Evolutionary conservation across 2,888 invertebrate genomes (phyloP).

Genomic region (Drosophila falleni): DNA sequence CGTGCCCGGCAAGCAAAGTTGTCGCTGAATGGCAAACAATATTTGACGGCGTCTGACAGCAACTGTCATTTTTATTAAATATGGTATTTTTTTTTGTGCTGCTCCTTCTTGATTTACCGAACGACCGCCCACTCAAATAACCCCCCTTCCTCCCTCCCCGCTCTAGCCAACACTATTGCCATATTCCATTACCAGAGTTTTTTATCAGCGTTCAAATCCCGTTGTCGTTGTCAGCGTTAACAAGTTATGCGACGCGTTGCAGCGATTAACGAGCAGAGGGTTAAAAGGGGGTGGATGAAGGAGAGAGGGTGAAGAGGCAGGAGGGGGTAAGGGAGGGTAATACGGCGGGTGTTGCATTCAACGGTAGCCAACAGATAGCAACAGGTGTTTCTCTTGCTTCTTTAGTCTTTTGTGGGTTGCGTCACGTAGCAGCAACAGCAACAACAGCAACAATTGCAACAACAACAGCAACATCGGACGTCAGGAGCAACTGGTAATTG

Average conservation of each 20-base stretch:
- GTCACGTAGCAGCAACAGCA: constrained; percentile 61
- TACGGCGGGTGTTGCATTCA: constrained; percentile 23
- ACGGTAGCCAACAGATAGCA: constrained; percentile 59
- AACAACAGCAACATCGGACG: constrained; percentile 27
- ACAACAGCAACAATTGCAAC: constrained; percentile 25
- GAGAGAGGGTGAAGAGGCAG: not conserved
- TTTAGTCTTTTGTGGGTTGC: constrained; percentile 53
- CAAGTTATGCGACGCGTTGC: constrained; percentile 71
- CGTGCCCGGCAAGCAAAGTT: constrained; percentile 76
- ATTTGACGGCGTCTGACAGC: constrained; percentile 81
- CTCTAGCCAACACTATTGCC: constrained; percentile 16
- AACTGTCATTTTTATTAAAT: constrained; percentile 82
- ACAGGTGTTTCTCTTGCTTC: constrained; percentile 64
- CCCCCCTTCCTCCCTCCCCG: not conserved
- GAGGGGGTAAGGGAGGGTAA: not conserved
- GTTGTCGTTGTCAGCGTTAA: constrained; percentile 79
- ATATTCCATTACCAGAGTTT: constrained; percentile 47
- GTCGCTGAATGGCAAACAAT: constrained; percentile 61
- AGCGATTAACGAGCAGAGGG: constrained; percentile 58
- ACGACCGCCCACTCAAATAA: constrained; percentile 41
- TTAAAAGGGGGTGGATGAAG: not conserved
- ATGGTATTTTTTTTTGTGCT: constrained; percentile 64
- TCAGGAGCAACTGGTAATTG: constrained; percentile 68
- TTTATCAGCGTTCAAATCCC: constrained; percentile 79
- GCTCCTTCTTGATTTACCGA: constrained; percentile 48